Evolutionary conservation across 2,797 vertebrate species (phyloP).

Genomic region (Crocidura indochinensis): DNA sequence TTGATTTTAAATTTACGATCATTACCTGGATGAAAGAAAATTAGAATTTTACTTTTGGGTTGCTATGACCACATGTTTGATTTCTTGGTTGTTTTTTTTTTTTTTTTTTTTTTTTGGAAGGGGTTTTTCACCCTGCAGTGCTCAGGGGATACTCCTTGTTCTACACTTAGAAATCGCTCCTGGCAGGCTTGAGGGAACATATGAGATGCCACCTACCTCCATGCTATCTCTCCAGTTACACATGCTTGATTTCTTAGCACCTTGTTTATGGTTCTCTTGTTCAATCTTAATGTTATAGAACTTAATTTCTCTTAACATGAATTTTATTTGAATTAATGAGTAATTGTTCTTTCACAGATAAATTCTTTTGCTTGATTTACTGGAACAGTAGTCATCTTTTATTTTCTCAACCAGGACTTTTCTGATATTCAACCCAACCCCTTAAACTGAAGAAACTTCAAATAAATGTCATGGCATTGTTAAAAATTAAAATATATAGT

Average conservation of each 20-base stretch:
- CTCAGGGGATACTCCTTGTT: too few species aligned
- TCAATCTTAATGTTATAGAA: neutral
- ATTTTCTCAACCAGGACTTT: neutral
- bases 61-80: neutral
- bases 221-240: neutral
- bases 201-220: too few species aligned
- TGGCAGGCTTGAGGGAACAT: too few species aligned
- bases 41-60: neutral
- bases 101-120: too few species aligned
- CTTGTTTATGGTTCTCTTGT: constrained; percentile 35
- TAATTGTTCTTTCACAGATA: neutral
- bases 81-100: neutral
- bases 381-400: neutral
- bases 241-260: constrained; percentile 20
- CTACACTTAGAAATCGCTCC: too few species aligned
- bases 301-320: constrained; percentile 1
- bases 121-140: too few species aligned
- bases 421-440: constrained; percentile 20
- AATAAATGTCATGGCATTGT: constrained; percentile 21
- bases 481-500: constrained; percentile 41
- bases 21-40: neutral
- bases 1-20: neutral
- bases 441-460: neutral
- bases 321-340: constrained; percentile 31
- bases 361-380: constrained; percentile 15